phyloP scores from a whole-genome alignment of 2,113 vertebrate genomes.

The Anser brachyrhynchus region DNA sequence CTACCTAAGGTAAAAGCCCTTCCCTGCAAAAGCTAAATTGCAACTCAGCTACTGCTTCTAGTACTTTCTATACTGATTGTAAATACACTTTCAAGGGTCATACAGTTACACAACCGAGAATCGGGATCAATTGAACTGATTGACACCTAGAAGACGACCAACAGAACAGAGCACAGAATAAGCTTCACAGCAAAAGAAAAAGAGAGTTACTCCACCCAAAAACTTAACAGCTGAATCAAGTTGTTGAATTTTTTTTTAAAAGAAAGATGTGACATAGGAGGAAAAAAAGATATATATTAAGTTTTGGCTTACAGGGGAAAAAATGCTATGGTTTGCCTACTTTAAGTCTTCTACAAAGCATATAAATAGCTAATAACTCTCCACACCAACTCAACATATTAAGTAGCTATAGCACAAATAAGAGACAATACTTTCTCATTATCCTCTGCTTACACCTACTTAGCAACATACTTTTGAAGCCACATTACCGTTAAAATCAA shows the following conservation, averaged over 20 bases:
- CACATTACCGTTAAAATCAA: fast-evolving
- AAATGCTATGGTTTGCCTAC: background rate
- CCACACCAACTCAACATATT: background rate
- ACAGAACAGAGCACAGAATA: background rate
- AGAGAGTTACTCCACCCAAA: background rate
- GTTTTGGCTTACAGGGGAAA: background rate
- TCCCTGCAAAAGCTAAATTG: fast-evolving
- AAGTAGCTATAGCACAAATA: background rate
- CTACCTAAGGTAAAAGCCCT: background rate
- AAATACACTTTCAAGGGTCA: background rate
- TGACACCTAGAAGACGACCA: fast-evolving
- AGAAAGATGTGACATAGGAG: fast-evolving
- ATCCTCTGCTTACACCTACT: background rate
- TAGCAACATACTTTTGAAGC: background rate
- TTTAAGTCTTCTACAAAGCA: background rate
- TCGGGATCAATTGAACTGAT: background rate
- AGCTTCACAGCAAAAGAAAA: background rate
- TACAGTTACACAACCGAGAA: background rate
- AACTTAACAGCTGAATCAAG: background rate
- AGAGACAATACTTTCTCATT: background rate
- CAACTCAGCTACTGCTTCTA: background rate
- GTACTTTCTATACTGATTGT: background rate
- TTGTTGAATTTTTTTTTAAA: no score
- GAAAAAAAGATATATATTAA: background rate
- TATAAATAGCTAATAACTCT: background rate